Conservation (phyloP, 1,140 invertebrate species). For the Drosophila bipectinata region DNA sequence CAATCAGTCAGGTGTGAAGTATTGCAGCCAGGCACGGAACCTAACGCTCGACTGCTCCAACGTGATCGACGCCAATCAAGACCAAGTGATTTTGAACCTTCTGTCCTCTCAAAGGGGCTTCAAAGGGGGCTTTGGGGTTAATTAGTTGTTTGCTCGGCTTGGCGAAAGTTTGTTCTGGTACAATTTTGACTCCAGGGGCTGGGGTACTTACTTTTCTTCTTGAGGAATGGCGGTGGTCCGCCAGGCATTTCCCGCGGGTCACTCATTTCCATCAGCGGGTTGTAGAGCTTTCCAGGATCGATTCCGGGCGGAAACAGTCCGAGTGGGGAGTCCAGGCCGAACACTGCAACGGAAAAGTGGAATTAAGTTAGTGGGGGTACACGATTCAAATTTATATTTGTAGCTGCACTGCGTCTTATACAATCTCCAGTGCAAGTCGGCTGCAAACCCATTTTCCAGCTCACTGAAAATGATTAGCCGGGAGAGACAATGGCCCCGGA, state of each 20-base stretch:
- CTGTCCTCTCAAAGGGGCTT: conserved; percentile 16
- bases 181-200: conserved; percentile 2
- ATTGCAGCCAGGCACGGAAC: conserved; percentile 60
- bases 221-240: conserved; percentile 86
- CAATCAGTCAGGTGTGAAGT: conserved; percentile 80
- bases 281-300: conserved; percentile 88
- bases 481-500: conserved; percentile 54
- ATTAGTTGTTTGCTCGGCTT: conserved; percentile 72
- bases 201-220: conserved; percentile 88
- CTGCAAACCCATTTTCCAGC: conserved; percentile 66
- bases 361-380: conserved; percentile 7
- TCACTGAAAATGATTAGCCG: conserved; percentile 55
- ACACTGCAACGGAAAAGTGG: conserved; percentile 86
- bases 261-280: conserved; percentile 88
- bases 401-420: conserved; percentile 37
- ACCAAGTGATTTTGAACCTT: conserved; percentile 59
- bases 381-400: conserved; percentile 25
- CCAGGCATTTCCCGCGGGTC: conserved; percentile 86
- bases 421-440: conserved; percentile 43
- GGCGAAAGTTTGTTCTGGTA: conserved; percentile 44
- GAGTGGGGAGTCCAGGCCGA: conserved; percentile 89
- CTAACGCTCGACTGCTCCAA: conserved; percentile 36
- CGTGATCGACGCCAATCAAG: conserved; percentile 76
- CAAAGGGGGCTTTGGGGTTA: conserved; percentile 49
- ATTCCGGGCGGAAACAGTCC: conserved; percentile 89